Evolutionary conservation across 2,797 vertebrate genomes (phyloP).

Genomic region (Protonibea diacanthus): DNA sequence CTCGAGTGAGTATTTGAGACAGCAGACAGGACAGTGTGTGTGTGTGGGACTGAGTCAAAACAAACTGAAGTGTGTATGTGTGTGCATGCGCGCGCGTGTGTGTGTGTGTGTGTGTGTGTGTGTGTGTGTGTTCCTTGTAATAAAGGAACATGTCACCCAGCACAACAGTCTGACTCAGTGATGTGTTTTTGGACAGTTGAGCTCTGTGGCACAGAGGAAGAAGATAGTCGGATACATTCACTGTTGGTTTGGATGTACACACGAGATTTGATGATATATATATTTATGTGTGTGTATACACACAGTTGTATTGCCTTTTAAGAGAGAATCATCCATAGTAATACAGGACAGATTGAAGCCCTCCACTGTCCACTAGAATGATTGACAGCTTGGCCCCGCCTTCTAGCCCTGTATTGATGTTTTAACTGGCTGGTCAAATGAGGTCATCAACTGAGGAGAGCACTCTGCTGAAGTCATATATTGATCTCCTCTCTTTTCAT

Average conservation of each 20-base stretch:
- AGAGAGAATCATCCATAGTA: not conserved
- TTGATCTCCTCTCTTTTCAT: slow-evolving; percentile 36
- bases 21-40: not conserved
- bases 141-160: not conserved
- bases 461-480: slow-evolving; percentile 44
- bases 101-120: not conserved
- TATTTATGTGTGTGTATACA: too few species aligned
- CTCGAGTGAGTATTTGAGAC: not conserved
- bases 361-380: slow-evolving; percentile 16
- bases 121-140: not conserved
- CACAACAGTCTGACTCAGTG: not conserved
- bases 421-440: slow-evolving; percentile 58
- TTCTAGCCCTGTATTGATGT: slow-evolving; percentile 38
- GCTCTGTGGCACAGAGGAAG: not conserved
- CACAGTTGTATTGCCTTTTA: not conserved
- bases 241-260: too few species aligned
- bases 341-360: not conserved
- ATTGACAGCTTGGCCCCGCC: slow-evolving; percentile 36
- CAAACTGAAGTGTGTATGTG: not conserved
- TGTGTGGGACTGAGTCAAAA: not conserved
- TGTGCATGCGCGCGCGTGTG: not conserved
- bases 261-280: not conserved
- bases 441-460: slow-evolving; percentile 49
- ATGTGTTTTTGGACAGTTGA: not conserved
- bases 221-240: not conserved